These are phyloP conservation scores for Acanthisitta chloris DNA, from an alignment of 2,113 vertebrate species.

Conservation along the genomic window DNA sequence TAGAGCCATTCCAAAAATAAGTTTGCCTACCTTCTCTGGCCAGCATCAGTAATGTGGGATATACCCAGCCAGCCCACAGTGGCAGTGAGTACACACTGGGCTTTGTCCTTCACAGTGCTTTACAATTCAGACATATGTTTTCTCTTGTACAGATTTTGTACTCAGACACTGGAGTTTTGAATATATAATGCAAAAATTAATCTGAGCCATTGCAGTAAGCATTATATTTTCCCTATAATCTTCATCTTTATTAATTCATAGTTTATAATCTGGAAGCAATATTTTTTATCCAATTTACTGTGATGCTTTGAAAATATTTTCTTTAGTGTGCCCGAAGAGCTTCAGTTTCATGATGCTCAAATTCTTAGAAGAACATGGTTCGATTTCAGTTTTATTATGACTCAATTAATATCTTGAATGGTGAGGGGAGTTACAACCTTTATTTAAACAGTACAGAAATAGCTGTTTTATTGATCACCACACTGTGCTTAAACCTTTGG, in stretches of 20 bases:
- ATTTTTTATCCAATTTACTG: not conserved
- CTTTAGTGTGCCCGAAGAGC: not conserved
- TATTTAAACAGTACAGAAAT: not conserved
- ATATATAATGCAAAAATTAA: not conserved
- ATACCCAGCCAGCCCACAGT: not conserved
- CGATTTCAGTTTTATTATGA: not conserved
- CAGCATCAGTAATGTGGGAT: not conserved
- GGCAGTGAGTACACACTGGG: not conserved
- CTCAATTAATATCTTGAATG: not conserved
- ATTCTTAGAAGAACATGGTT: not conserved
- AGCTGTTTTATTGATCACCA: not conserved
- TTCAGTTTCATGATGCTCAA: not conserved
- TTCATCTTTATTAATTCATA: not conserved
- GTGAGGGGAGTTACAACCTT: not conserved
- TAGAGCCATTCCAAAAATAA: not conserved
- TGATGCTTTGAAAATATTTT: not conserved
- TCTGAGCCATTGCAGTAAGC: not conserved
- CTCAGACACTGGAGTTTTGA: not conserved
- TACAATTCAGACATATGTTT: not conserved
- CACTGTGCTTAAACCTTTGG: not conserved
- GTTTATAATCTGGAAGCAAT: not conserved
- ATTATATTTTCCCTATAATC: not conserved
- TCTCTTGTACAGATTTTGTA: not conserved
- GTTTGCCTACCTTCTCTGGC: not conserved
- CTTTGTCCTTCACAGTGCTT: not conserved